phyloP scores from a whole-genome alignment of 2,888 invertebrate species.

The Drosophila pegasa region DNA sequence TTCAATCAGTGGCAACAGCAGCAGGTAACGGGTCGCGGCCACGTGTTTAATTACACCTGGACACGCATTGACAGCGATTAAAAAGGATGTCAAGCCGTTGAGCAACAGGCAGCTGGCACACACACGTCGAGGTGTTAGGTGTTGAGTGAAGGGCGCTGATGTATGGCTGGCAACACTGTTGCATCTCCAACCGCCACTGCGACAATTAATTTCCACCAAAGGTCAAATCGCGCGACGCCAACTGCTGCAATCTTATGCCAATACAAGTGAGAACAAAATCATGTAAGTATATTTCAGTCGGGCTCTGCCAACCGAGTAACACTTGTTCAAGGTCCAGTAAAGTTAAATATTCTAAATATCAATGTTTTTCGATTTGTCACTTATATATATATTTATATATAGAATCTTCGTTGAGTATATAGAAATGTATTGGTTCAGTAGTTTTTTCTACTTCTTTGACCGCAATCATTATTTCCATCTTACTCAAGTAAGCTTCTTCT shows the following conservation, averaged over 20 bases:
- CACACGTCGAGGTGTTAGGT: neutral
- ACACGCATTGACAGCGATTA: constrained; percentile 73
- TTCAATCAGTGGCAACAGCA: constrained; percentile 61
- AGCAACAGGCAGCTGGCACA: constrained; percentile 38
- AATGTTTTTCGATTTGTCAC: neutral
- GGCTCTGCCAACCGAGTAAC: neutral
- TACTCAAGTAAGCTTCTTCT: too few species aligned
- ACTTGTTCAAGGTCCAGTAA: neutral
- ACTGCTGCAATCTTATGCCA: constrained; percentile 27
- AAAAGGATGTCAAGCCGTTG: constrained; percentile 56
- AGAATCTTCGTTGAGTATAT: too few species aligned
- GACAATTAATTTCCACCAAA: constrained; percentile 44
- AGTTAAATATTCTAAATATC: neutral
- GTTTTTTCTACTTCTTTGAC: too few species aligned
- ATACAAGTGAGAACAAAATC: constrained; percentile 27
- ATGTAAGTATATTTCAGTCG: neutral
- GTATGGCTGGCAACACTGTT: constrained; percentile 56
- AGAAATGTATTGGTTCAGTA: too few species aligned
- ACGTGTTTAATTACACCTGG: constrained; percentile 71
- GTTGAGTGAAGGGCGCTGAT: constrained; percentile 7
- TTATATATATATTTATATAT: neutral
- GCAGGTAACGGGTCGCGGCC: constrained; percentile 25
- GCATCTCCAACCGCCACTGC: constrained; percentile 35
- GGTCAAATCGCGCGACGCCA: constrained; percentile 35
- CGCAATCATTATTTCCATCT: too few species aligned